phyloP scores from a whole-genome alignment of 2,888 invertebrate genomes.

The Graphium colonna region DNA sequence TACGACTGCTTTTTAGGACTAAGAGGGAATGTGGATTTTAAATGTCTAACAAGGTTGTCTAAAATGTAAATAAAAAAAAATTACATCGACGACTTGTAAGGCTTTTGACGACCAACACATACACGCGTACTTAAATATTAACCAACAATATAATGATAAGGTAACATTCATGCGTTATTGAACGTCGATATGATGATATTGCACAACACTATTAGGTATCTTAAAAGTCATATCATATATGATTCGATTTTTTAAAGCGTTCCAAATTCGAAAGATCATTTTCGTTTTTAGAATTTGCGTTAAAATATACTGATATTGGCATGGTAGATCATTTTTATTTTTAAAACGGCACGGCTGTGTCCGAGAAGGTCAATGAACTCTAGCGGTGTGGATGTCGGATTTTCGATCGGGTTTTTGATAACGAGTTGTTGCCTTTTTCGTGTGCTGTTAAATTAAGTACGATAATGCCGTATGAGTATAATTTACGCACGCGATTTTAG shows the following conservation, averaged over 20 bases:
- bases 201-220: neutral
- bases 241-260: no score
- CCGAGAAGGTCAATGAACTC: conserved; percentile 10
- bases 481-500: conserved; percentile 3
- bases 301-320: no score
- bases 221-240: no score
- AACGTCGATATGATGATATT: conserved; percentile 15
- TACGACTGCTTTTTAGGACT: neutral
- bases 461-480: neutral
- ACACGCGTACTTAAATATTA: conserved; percentile 12
- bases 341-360: no score
- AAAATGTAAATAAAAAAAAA: neutral
- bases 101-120: conserved; percentile 20
- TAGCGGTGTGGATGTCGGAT: conserved; percentile 3
- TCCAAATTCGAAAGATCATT: no score
- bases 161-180: conserved; percentile 21
- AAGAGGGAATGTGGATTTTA: conserved; percentile 1
- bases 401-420: conserved; percentile 14
- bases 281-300: conserved; percentile 3
- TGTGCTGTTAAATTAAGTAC: no score
- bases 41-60: neutral
- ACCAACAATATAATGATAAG: conserved; percentile 13
- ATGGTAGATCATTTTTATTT: no score
- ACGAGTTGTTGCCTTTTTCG: conserved; percentile 6
- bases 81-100: conserved; percentile 9